These are phyloP conservation scores for Trachythela sp. DNA, from an alignment of 64 coral and sea anemone genomes.

Conservation along the genomic window DNA sequence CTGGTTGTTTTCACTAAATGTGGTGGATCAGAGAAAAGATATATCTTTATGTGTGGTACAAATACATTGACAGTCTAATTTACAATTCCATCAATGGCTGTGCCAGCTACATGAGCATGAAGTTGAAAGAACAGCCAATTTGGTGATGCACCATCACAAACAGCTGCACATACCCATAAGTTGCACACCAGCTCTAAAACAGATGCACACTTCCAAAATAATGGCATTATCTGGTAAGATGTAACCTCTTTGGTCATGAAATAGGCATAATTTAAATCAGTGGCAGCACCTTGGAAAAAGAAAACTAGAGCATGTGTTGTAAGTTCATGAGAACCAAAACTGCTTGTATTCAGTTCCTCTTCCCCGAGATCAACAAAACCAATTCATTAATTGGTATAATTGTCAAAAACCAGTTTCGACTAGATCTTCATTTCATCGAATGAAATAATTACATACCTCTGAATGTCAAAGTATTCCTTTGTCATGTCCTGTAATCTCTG, in stretches of 20 bases:
- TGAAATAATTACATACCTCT: slow-evolving; percentile 53
- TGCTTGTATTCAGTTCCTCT: slow-evolving; percentile 22
- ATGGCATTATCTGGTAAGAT: slow-evolving; percentile 36
- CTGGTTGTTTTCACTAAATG: not conserved
- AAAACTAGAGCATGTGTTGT: slow-evolving; percentile 46
- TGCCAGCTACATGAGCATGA: slow-evolving; percentile 33
- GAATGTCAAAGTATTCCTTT: slow-evolving; percentile 42
- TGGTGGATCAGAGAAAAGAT: not conserved
- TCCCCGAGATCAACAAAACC: slow-evolving; percentile 49
- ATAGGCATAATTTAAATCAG: slow-evolving; percentile 38
- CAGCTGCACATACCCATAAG: slow-evolving; percentile 30
- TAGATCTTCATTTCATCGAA: slow-evolving; percentile 57
- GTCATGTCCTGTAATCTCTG: slow-evolving; percentile 32
- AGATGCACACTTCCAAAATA: slow-evolving; percentile 36
- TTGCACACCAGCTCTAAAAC: slow-evolving; percentile 40
- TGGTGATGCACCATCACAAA: slow-evolving; percentile 44
- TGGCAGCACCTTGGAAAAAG: slow-evolving; percentile 22
- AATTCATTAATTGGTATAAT: slow-evolving; percentile 24
- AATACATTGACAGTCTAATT: not conserved
- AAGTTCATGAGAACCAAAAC: slow-evolving; percentile 38
- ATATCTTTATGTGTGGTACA: not conserved
- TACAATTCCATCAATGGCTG: slow-evolving; percentile 20
- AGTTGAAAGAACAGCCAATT: slow-evolving; percentile 41
- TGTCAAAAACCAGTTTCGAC: slow-evolving; percentile 52
- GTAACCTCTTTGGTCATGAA: slow-evolving; percentile 21